Evolutionary conservation across 2,113 vertebrate species (phyloP), one percentile per base, ranked within the genome.

Genomic region (Patagioenas fasciata): DNA sequence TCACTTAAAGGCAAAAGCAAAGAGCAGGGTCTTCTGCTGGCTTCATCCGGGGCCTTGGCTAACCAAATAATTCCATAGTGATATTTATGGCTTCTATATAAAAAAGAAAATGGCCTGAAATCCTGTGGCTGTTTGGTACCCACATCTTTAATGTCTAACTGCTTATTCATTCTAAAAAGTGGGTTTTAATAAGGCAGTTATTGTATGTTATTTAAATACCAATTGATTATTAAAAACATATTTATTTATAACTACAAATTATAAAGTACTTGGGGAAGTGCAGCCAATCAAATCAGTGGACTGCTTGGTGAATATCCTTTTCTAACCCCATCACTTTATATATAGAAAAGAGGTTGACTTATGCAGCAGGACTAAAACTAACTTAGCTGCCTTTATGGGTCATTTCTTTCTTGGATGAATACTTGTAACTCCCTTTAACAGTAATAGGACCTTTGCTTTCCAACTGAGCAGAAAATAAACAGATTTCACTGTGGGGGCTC

Each of bases 321-420:
- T 71, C 94, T 87, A 67, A 57, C 48, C 92, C 72, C 91, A 92
- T 92, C 80, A 74, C 94, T 97, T 95, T 97, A 89, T 96, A 94
- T 93, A 96, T 91, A 94, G 93, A 95, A 93, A 90, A 85, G 91
- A 89, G 44, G 71, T 96, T 97, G 81, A 95, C 88, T 97, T 96
- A 82, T 95, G 89, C 96, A 92, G 67, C 7, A 5, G 96, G 95
- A 92, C 95, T 95, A 94, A 96, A 96, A 92, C 89, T 96, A 96
- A 96, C 93, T 96, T 79, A 95, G 95, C 80, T 96, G 92, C 83
- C 85, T 96, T 93, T 96, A 95, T 96, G 95, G 96, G 91, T 97
- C 95, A 95, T 97, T 96, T 96, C 95, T 96, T 95, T 95, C 92
- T 97, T 97, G 96, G 96, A 97, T 97, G 95, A 95, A 95, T 96